Evolutionary conservation across 2,888 invertebrate species (phyloP).

Genomic region (Conops quadrifasciatus): DNA sequence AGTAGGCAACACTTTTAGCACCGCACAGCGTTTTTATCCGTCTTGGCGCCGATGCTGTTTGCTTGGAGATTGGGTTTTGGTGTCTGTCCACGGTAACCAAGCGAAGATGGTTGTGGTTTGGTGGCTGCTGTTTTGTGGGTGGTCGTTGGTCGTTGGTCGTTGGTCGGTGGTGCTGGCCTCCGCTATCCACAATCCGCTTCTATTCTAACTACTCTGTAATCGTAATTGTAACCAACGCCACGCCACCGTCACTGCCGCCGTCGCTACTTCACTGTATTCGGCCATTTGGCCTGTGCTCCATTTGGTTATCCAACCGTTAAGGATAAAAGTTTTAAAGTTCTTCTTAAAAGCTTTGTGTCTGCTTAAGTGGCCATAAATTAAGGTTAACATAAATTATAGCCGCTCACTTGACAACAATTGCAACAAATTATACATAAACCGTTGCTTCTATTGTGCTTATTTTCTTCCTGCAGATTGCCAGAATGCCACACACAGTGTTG

Average conservation of each 20-base stretch:
- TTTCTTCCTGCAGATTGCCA: conserved; percentile 13
- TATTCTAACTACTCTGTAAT: no score
- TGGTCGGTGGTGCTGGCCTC: not conserved
- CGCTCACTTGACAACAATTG: not conserved
- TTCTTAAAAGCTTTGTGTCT: conserved; percentile 17
- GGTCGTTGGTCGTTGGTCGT: not conserved
- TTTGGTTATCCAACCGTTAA: not conserved
- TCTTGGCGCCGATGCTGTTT: not conserved
- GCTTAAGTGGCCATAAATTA: conserved; percentile 7
- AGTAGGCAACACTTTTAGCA: conserved; percentile 8
- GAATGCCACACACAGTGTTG: not conserved
- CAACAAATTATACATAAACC: not conserved
- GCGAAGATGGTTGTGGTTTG: not conserved
- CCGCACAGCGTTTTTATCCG: not conserved
- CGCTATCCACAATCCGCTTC: no score
- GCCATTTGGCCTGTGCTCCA: not conserved
- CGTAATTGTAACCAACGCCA: not conserved
- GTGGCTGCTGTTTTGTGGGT: no score
- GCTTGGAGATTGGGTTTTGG: not conserved
- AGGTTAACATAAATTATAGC: not conserved
- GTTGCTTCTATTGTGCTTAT: not conserved
- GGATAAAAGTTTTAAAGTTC: conserved; percentile 2
- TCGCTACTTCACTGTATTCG: not conserved
- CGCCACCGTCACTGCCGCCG: not conserved
- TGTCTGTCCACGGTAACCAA: no score